These are phyloP conservation scores for Hesperophylax magnus DNA, from an alignment of 1,140 invertebrate species.

Conservation along the genomic window DNA sequence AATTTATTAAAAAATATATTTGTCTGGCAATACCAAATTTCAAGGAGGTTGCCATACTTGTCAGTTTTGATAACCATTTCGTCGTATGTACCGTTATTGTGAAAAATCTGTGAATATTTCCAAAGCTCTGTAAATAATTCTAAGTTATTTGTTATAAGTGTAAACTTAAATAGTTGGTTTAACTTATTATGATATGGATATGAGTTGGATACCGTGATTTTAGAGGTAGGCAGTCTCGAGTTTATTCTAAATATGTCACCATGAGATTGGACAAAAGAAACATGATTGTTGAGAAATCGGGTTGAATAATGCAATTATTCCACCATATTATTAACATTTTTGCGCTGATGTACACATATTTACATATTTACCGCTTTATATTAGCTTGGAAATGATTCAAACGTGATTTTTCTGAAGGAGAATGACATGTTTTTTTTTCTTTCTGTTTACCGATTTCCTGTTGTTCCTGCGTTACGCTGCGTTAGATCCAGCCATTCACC, in stretches of 20 bases:
- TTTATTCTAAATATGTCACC: conserved; percentile 39
- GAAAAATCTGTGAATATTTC: conserved; percentile 47
- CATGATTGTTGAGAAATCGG: conserved; percentile 38
- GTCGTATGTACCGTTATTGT: conserved; percentile 50
- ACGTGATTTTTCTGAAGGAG: background rate
- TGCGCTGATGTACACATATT: background rate
- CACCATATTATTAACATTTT: background rate
- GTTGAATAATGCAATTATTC: conserved; percentile 1
- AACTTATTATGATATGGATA: conserved; percentile 20
- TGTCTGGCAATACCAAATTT: background rate
- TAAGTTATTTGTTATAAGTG: conserved; percentile 21
- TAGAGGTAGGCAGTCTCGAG: conserved; percentile 12
- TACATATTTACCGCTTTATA: background rate
- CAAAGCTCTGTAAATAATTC: conserved; percentile 36
- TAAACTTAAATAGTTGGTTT: conserved; percentile 17
- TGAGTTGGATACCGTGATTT: conserved; percentile 23
- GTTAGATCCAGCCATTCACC: background rate
- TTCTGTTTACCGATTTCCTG: conserved; percentile 36
- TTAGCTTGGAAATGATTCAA: background rate
- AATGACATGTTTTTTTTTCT: conserved; percentile 38
- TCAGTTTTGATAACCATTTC: conserved; percentile 50
- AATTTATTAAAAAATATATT: no score
- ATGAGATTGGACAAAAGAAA: conserved; percentile 47
- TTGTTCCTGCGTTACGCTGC: background rate
- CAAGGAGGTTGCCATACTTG: conserved; percentile 30